A percentile compares a stretch with the other conserved stretches of the same genome.
phyloP scores from a whole-genome alignment of 2,113 vertebrate species.

The Maylandia zebra region DNA sequence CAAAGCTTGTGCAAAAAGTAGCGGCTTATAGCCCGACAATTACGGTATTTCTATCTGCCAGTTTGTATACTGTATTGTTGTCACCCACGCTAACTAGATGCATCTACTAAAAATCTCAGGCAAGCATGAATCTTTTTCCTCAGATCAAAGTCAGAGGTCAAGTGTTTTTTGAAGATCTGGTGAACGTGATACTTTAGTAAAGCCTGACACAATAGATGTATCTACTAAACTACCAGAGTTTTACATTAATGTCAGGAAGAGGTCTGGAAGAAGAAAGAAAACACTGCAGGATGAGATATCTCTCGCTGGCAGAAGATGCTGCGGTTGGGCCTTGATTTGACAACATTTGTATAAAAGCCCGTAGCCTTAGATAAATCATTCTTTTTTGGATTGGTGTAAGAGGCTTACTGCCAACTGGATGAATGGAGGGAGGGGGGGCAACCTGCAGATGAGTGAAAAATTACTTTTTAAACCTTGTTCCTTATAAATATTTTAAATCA shows the following conservation, averaged over 20 bases:
- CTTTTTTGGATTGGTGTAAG: constrained; percentile 22
- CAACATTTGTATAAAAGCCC: constrained; percentile 18
- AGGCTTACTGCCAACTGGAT: constrained; percentile 27
- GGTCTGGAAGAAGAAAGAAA: neutral
- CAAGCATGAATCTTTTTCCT: neutral
- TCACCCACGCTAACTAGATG: neutral
- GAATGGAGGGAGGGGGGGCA: neutral
- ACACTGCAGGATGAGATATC: neutral
- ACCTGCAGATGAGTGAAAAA: constrained; percentile 4
- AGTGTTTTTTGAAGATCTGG: neutral
- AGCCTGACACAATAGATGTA: neutral
- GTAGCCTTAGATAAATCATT: constrained; percentile 33
- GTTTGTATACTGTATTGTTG: neutral
- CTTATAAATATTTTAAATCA: constrained; percentile 6
- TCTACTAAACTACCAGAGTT: neutral
- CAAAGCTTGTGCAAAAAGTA: no score
- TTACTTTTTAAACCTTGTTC: constrained; percentile 4
- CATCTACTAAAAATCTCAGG: neutral
- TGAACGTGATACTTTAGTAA: neutral
- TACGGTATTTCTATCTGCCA: neutral
- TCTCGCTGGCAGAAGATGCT: neutral
- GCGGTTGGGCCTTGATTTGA: constrained; percentile 6
- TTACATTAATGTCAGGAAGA: neutral
- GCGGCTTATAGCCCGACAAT: no score
- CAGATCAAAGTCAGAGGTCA: neutral